A percentile compares a stretch with the other conserved stretches of the same genome.
Conservation (phyloP, 2,888 invertebrate species). For the Lacanobia wlatinum region DNA sequence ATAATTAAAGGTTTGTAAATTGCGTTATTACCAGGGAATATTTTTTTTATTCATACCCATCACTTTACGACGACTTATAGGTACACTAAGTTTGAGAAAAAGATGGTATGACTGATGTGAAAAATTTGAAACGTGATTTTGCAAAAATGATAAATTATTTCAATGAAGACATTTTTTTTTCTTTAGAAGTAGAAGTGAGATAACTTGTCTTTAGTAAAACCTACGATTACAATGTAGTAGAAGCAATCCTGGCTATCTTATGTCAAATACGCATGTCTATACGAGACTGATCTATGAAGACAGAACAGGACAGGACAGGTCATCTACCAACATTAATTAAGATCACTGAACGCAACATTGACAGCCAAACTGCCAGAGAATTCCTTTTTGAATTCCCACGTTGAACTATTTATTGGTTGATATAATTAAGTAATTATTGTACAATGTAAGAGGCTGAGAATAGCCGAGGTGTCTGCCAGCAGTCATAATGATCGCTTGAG, state of each 20-base stretch:
- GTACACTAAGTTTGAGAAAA: neutral
- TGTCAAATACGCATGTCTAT: slow-evolving; percentile 39
- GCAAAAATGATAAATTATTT: neutral
- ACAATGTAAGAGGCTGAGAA: slow-evolving; percentile 56
- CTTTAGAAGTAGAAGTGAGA: neutral
- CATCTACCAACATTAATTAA: slow-evolving; percentile 58
- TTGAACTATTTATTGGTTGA: slow-evolving; percentile 57
- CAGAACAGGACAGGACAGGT: slow-evolving; percentile 35
- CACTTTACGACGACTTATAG: neutral
- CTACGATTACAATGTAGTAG: neutral
- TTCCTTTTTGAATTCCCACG: slow-evolving; percentile 42
- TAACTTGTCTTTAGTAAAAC: too few relatives aligned
- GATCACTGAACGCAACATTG: slow-evolving; percentile 51
- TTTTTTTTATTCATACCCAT: slow-evolving; percentile 7
- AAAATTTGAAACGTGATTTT: neutral
- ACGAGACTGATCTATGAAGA: slow-evolving; percentile 45
- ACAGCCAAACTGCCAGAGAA: slow-evolving; percentile 39
- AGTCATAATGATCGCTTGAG: slow-evolving; percentile 39
- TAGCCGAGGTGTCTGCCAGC: slow-evolving; percentile 43
- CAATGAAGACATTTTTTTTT: neutral
- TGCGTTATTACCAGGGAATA: slow-evolving; percentile 15
- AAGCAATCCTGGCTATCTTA: slow-evolving; percentile 8
- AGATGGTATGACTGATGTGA: neutral
- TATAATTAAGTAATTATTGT: slow-evolving; percentile 58
- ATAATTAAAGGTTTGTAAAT: slow-evolving; percentile 48